These are phyloP conservation scores for Brenthis ino DNA, from an alignment of 2,888 invertebrate species.

Conservation along the genomic window DNA sequence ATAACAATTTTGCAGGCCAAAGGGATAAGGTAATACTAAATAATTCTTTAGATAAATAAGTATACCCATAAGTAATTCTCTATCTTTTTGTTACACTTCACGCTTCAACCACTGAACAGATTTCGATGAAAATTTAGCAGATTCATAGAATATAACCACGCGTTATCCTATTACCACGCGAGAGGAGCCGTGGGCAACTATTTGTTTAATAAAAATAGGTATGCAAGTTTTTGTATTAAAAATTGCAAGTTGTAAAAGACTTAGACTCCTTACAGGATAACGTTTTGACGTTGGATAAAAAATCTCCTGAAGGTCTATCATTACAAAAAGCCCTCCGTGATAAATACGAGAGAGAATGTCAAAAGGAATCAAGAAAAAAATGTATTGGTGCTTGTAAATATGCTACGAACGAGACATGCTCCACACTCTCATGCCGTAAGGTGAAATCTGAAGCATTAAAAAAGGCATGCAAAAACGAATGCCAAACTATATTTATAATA, in stretches of 20 bases:
- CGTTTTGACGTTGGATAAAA: neutral
- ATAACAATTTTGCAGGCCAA: too few species aligned
- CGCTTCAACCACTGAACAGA: too few species aligned
- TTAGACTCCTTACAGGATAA: conserved; percentile 5
- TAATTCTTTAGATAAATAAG: too few species aligned
- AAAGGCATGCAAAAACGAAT: conserved; percentile 49
- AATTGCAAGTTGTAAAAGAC: too few species aligned
- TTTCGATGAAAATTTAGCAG: neutral
- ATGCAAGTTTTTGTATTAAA: too few species aligned
- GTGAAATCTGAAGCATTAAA: conserved; percentile 43
- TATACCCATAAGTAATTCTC: too few species aligned
- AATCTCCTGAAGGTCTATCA: conserved; percentile 9
- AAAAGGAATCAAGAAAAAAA: conserved; percentile 47
- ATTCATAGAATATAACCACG: too few species aligned
- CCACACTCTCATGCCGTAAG: conserved; percentile 41
- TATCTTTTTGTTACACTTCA: too few species aligned
- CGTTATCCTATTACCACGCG: too few species aligned
- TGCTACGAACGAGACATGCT: conserved; percentile 45
- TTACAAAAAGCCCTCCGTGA: conserved; percentile 49
- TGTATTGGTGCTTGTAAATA: conserved; percentile 50
- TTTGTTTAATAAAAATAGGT: too few species aligned
- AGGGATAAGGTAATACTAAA: too few species aligned
- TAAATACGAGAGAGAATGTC: conserved; percentile 55
- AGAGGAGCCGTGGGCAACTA: too few species aligned
- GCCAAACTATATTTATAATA: conserved; percentile 44